Evolutionary conservation across 2,888 invertebrate genomes (phyloP), one percentile per base, ranked within the genome.

Genomic region (Sisyra terminalis): DNA sequence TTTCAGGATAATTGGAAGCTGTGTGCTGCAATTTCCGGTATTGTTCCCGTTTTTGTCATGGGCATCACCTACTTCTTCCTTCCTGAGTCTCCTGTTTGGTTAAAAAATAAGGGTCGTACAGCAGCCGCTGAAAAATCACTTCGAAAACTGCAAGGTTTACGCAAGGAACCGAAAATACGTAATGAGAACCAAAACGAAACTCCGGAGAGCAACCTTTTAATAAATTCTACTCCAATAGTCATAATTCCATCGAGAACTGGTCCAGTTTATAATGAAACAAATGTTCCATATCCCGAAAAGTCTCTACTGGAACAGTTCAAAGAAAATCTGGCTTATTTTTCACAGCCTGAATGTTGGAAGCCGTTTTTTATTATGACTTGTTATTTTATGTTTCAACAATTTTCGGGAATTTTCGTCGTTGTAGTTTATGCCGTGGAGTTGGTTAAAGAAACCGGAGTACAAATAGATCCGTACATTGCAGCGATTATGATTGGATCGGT

Each of bases 301-400:
- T 48, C 13, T 43, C 40, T 53, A 18, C 43, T 32, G 36, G 24
- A 24, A 5, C 24, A 7, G 7, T 7, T 24, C 5, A 24, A 24
- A 24, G 52, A 52, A 15, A 59, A 59, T 46, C 13, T 58, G 1
- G 50, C 51, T 32, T 52, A 52, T 45, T 49, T 69, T 6, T 40
- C 54, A 6, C 55, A 58, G 42, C 60, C 65, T 1, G 59, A 59
- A 39, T 64, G 65, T 2, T 52, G 63, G 35, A 59, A 64, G 42
- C 71, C 72, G 0, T 65, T 71, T 41, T 35, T 55, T 6, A 59
- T 72, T 9, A 63, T 71, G 50, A 48, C 65, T 3, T 46, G 52
- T 0, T 71, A 60, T 50, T 72, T 72, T 52, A 65, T 71, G 47
- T 71, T 73, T 50, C 72, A 73, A 52, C 73, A 73, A 52, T 66